Base-by-base conservation (phyloP, 2,113 vertebrate species). In the Pycnonotus jocosus region DNA sequence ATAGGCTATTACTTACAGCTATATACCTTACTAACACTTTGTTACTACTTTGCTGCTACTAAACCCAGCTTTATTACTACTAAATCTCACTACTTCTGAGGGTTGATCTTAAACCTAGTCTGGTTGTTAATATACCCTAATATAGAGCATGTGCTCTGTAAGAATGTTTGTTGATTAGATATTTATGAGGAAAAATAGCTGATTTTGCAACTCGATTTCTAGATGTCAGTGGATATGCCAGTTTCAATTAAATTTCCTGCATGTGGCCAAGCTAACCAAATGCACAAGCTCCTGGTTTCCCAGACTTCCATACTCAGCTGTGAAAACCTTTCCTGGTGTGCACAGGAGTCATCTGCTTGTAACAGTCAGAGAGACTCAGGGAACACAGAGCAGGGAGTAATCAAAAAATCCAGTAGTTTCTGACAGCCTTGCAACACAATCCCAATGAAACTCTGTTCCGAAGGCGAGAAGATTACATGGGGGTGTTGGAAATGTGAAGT, bases 261-360 rank as follows among this genome's bases (percentile, higher is more conserved):
- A 19, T 80, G 77, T 80, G 47, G 18, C 7, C 35, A 77, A 50
- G 38, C 9, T 61, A 82, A 84, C 25, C 54, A 35, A 50, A 50
- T 27, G 31, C 11, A 81, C 14, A 70, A 65, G 9, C 8, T 88
- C 57, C 60, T 82, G 17, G n/a, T 71, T 76, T 76, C 22, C 28
- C 19, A 47, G n/a, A 44, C 12, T 70, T 60, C 70, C 23, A 22
- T 0, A 27, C 38, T 69, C 38, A 57, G 16, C 48, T 65, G 15
- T 2, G 4, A 60, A 66, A 60, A 31, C 22, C 28, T 56, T 60
- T 5, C 25, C 6, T 2, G 0, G 1, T 24, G 23, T 51, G 37
- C 33, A 38, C 4, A 28, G 45, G 30, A 65, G 56, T 70, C 7
- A 56, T 47, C 11, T 45, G 16, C 16, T 53, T 85, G 6, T 61